These are phyloP conservation scores for Gymnocheta viridis DNA, from an alignment of 2,888 invertebrate species.

Conservation along the genomic window DNA sequence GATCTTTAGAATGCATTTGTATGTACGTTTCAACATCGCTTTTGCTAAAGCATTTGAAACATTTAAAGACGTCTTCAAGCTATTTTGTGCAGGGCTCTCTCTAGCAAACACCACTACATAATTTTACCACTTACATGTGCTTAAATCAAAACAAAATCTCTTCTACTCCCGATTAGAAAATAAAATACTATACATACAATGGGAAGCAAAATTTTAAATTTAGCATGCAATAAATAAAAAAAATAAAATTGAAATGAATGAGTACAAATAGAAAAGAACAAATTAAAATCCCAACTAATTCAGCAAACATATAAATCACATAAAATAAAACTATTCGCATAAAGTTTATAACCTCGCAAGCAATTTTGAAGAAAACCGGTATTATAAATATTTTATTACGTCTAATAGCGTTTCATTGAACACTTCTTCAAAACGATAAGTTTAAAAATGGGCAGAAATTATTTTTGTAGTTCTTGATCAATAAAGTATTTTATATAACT, in stretches of 20 bases:
- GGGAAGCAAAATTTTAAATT: constrained; percentile 63
- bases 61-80: no score
- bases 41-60: no score
- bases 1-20: no score
- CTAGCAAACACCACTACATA: background rate
- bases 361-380: background rate
- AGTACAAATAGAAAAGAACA: constrained; percentile 41
- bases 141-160: constrained; percentile 27
- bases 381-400: no score
- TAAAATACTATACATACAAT: constrained; percentile 17
- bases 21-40: no score
- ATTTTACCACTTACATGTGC: constrained; percentile 49
- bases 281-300: constrained; percentile 59
- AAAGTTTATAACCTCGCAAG: constrained; percentile 35
- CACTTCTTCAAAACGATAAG: no score
- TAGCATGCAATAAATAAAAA: constrained; percentile 53
- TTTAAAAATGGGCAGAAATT: no score
- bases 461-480: no score
- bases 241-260: constrained; percentile 49
- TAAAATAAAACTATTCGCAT: constrained; percentile 53
- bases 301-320: constrained; percentile 59
- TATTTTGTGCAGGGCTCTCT: no score
- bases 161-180: background rate
- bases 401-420: no score
- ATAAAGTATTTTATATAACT: no score